Base-by-base conservation (phyloP, 2,113 vertebrate species). In the Grus americana region DNA sequence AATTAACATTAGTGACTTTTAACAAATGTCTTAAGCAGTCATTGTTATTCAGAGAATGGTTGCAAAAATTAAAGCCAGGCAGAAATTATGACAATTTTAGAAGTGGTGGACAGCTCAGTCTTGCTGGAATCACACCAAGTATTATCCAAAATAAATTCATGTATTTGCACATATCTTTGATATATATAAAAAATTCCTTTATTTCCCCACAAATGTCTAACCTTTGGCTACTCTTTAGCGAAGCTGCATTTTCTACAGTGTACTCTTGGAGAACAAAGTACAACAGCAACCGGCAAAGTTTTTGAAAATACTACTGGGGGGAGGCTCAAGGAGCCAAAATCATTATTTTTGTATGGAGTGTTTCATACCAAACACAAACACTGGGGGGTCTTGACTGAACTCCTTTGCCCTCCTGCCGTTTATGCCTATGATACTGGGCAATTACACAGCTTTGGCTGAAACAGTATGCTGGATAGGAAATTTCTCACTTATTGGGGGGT, bases 281-380 rank as follows among this genome's bases (percentile, higher is more conserved):
- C 78, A 95, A 81, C 68, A 94, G 86, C 94, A 96, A 96, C 90
- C 91, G 83, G 92, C 70, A 92, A 95, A 93, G 82, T 92, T 94
- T 97, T 93, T 97, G 93, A 95, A 94, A 94, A 95, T 71, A 94
- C 70, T 88, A 87, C 93, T 84, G 61, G 74, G 74, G 80, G 34
- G 89, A 91, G 67, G 84, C 95, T 93, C 86, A 95, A 97, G 91
- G 71, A 98, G 91, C 93, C 93, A 95, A 96, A 97, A 96, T 97
- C 96, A 97, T 98, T 98, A 98, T 97, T 98, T 97, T 96, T 95
- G 89, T 95, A 95, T 96, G 95, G 96, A 96, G 90, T 93, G 88
- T 91, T 97, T 97, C 95, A 91, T 95, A 96, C 95, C 96, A 97
- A 95, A 97, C 96, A 95, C 79, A 97, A 97, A 95, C 95, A 68